Percentiles rank a stretch among this genome's conserved stretches.
Evolutionary conservation across 2,797 vertebrate species (phyloP).

Genomic region (Sardinella longiceps): DNA sequence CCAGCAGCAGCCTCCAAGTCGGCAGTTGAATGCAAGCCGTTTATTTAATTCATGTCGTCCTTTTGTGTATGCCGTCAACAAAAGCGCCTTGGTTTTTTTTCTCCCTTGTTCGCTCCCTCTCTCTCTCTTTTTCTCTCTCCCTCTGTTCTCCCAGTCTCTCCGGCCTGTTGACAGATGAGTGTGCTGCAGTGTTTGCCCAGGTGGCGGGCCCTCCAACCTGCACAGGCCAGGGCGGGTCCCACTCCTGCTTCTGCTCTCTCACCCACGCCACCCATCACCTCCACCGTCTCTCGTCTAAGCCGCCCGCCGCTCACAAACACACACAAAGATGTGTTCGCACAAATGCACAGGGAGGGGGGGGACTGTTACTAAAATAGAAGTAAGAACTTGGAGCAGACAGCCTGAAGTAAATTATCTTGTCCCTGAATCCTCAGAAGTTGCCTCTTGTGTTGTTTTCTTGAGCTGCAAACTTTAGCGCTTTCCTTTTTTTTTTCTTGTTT

Average conservation of each 20-base stretch:
- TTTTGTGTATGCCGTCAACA: constrained; percentile 76
- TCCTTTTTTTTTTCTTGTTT: constrained; percentile 43
- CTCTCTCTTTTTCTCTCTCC: constrained; percentile 75
- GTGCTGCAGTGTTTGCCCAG: constrained; percentile 85
- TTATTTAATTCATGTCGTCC: constrained; percentile 82
- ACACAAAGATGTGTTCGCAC: constrained; percentile 3
- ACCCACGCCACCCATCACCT: constrained; percentile 29
- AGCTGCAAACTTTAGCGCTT: constrained; percentile 40
- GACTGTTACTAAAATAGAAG: constrained; percentile 3
- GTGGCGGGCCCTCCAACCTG: constrained; percentile 78
- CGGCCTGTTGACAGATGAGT: constrained; percentile 81
- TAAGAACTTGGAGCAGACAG: background rate
- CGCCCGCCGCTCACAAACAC: constrained; percentile 26
- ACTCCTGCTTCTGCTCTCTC: constrained; percentile 35
- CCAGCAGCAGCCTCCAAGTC: constrained; percentile 65
- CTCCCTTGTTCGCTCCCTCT: background rate
- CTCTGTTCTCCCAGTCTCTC: constrained; percentile 40
- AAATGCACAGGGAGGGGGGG: constrained; percentile 12
- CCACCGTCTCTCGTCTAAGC: background rate
- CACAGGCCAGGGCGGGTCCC: constrained; percentile 75
- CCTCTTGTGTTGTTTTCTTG: constrained; percentile 38
- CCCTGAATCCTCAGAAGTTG: background rate
- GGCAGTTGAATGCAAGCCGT: constrained; percentile 78
- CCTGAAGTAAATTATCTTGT: background rate
- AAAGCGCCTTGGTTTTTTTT: constrained; percentile 79